Evolutionary conservation across 2,113 vertebrate genomes (phyloP).

Genomic region (Felis chaus): DNA sequence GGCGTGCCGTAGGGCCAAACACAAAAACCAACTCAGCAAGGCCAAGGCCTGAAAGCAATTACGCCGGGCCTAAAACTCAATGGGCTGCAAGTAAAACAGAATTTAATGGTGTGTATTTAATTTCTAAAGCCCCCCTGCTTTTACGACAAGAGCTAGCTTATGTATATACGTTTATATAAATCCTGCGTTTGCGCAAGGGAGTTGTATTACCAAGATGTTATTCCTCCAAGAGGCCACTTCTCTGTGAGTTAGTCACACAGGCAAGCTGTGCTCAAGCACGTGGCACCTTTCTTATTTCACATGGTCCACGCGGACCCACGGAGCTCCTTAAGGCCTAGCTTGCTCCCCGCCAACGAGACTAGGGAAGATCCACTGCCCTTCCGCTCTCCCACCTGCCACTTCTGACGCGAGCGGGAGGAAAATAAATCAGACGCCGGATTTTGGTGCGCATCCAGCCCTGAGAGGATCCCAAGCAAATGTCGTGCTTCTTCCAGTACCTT

Average conservation of each 20-base stretch:
- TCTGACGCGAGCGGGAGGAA: neutral
- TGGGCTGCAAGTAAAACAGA: conserved; percentile 30
- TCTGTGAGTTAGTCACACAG: neutral
- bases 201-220: neutral
- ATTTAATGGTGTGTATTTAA: conserved; percentile 36
- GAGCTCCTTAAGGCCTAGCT: neutral
- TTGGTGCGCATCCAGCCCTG: neutral
- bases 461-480: neutral
- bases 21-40: neutral
- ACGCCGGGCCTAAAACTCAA: conserved; percentile 24
- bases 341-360: neutral
- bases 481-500: neutral
- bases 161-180: neutral
- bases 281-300: neutral
- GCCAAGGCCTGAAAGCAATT: conserved; percentile 27
- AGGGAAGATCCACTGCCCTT: neutral
- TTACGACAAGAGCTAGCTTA: neutral
- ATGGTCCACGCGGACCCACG: neutral
- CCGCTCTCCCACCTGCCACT: neutral
- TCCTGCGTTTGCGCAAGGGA: neutral
- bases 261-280: neutral
- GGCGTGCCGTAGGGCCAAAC: neutral
- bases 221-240: neutral
- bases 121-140: neutral
- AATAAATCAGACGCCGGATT: neutral